Evolutionary conservation across 2,113 vertebrate species (phyloP).

Genomic region (Falcunculus frontatus): DNA sequence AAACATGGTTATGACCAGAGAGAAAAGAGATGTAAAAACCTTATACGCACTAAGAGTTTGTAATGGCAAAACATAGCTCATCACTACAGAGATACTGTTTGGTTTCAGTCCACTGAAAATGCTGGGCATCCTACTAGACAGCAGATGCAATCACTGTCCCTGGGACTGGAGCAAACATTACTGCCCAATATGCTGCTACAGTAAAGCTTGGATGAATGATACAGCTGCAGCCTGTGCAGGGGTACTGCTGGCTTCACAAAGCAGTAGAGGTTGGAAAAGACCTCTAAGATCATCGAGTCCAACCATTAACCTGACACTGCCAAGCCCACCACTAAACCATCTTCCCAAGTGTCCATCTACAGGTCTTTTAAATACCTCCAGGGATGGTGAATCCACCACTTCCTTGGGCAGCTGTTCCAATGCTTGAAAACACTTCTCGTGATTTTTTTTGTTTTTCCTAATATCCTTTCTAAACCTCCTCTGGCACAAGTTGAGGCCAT

Average conservation of each 20-base stretch:
- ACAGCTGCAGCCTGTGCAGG: neutral
- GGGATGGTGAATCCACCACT: neutral
- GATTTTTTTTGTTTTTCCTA: too few relatives aligned
- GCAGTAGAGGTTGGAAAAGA: neutral
- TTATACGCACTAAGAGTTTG: rapidly evolving
- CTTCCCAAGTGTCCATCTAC: neutral
- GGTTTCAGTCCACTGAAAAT: neutral
- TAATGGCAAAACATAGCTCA: neutral
- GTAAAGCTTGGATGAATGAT: neutral
- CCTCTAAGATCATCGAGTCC: neutral
- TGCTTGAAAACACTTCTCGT: neutral
- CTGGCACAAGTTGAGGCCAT: neutral
- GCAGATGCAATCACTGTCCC: neutral
- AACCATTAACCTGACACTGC: neutral
- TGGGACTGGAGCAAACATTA: neutral
- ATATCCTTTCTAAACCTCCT: neutral
- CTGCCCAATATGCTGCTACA: neutral
- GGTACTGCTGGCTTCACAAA: neutral
- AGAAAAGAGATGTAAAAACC: neutral
- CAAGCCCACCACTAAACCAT: neutral
- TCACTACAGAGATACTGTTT: neutral
- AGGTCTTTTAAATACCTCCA: neutral
- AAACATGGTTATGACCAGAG: neutral
- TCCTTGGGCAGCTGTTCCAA: neutral
- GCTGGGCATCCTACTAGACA: neutral